A percentile compares a stretch with the other conserved stretches of the same genome.
phyloP scores from a whole-genome alignment of 2,888 invertebrate genomes.

The Fragum whitleyi region DNA sequence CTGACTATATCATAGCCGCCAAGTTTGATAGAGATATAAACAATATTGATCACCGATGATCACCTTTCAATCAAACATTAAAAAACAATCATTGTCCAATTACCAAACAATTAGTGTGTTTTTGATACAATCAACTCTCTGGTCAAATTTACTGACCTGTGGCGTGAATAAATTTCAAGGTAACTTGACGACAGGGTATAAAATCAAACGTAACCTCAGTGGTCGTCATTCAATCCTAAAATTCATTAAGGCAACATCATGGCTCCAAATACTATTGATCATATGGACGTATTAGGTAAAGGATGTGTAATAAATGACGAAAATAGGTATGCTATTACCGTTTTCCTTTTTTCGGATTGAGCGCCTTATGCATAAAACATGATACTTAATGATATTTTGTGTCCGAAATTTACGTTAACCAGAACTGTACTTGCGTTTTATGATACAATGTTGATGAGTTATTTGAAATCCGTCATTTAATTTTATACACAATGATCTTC shows the following conservation, averaged over 20 bases:
- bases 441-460: too few species aligned
- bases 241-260: neutral
- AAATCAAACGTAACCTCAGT: neutral
- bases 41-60: conserved; percentile 35
- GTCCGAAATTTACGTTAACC: too few species aligned
- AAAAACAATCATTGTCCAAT: conserved; percentile 28
- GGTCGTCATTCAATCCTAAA: neutral
- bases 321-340: neutral
- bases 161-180: conserved; percentile 12
- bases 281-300: neutral
- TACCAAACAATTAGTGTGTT: conserved; percentile 23
- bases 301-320: neutral
- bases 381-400: too few species aligned
- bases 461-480: too few species aligned
- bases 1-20: neutral
- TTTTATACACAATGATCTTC: too few species aligned
- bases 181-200: neutral
- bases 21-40: conserved; percentile 20
- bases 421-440: too few species aligned
- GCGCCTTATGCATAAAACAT: too few species aligned
- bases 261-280: conserved; percentile 2
- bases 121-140: conserved; percentile 37
- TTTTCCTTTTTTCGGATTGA: neutral
- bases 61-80: conserved; percentile 27
- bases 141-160: conserved; percentile 15